These are phyloP conservation scores for Drosophila nigromelanica DNA, from an alignment of 1,140 invertebrate genomes.

Conservation along the genomic window DNA sequence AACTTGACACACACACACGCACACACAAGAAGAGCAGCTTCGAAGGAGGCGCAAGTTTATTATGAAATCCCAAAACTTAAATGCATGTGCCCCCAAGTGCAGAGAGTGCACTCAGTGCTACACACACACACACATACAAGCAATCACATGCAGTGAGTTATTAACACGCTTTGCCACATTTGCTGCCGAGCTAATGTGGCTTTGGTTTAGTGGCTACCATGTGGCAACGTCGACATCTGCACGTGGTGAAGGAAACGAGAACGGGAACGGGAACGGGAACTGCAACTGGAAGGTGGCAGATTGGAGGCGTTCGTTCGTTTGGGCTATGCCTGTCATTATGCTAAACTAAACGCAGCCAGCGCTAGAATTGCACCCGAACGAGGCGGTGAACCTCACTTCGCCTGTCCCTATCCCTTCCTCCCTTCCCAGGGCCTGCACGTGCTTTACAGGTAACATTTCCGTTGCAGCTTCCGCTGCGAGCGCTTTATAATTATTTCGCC, in stretches of 20 bases:
- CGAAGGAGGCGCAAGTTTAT: slow-evolving; percentile 55
- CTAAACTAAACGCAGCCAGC: slow-evolving; percentile 81
- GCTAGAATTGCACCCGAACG: slow-evolving; percentile 78
- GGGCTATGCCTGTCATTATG: slow-evolving; percentile 75
- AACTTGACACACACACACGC: slow-evolving; percentile 44
- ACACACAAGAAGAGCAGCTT: slow-evolving; percentile 5
- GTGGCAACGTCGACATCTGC: slow-evolving; percentile 32
- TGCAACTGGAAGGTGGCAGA: not conserved
- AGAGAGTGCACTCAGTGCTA: slow-evolving; percentile 63
- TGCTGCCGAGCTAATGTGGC: slow-evolving; percentile 79
- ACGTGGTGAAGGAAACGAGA: not conserved
- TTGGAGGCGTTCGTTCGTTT: slow-evolving; percentile 49
- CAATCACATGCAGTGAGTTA: slow-evolving; percentile 65
- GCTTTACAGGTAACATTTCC: slow-evolving; percentile 82
- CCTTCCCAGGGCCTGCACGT: slow-evolving; percentile 49
- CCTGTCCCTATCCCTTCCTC: slow-evolving; percentile 8
- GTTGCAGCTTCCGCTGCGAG: slow-evolving; percentile 79
- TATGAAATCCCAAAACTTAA: slow-evolving; percentile 80
- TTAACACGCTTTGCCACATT: slow-evolving; percentile 82
- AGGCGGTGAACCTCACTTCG: slow-evolving; percentile 29
- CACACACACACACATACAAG: slow-evolving; percentile 12
- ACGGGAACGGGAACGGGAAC: not conserved
- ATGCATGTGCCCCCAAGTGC: slow-evolving; percentile 60
- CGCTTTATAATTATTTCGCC: slow-evolving; percentile 82
- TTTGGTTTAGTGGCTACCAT: slow-evolving; percentile 74